Percentiles rank a stretch among this genome's conserved stretches.
Evolutionary conservation across 2,113 vertebrate genomes (phyloP).

Genomic region (Tetraodon nigroviridis): DNA sequence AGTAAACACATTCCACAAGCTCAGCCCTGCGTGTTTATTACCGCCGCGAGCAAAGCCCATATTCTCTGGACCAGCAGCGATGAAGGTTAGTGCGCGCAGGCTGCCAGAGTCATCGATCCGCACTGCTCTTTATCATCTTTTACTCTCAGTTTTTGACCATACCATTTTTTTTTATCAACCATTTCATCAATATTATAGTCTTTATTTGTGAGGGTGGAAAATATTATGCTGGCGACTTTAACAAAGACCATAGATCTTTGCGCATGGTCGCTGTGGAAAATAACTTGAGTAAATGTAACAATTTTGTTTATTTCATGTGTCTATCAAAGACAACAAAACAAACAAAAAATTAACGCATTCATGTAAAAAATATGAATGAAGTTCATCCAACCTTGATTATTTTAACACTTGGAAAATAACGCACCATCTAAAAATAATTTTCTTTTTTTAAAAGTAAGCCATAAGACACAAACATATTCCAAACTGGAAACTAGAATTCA

Average conservation of each 20-base stretch:
- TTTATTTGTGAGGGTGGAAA: not conserved
- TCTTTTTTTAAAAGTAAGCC: too few relatives aligned
- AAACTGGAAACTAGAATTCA: too few relatives aligned
- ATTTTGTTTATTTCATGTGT: not conserved
- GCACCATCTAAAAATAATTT: too few relatives aligned
- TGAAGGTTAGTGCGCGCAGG: slow-evolving; percentile 4
- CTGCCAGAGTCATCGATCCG: slow-evolving; percentile 18
- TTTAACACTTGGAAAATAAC: too few relatives aligned
- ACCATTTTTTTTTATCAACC: slow-evolving; percentile 10
- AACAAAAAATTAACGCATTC: not conserved
- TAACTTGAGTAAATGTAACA: not conserved
- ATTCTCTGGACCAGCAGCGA: not conserved
- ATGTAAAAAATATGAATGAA: slow-evolving; percentile 5
- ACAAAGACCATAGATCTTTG: not conserved
- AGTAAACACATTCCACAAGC: slow-evolving; percentile 6
- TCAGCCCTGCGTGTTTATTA: slow-evolving; percentile 2
- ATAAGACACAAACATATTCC: too few relatives aligned
- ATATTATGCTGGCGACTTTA: not conserved
- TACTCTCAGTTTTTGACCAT: not conserved
- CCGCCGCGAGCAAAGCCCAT: not conserved
- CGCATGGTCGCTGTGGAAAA: slow-evolving; percentile 18
- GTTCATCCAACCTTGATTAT: not conserved
- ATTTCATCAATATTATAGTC: not conserved
- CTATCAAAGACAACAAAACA: not conserved
- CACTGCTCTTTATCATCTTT: slow-evolving; percentile 9